These are phyloP conservation scores for Petrosia ficiformis DNA, from an alignment of 37 sponge, comb jelly and placozoan species.

Conservation along the genomic window DNA sequence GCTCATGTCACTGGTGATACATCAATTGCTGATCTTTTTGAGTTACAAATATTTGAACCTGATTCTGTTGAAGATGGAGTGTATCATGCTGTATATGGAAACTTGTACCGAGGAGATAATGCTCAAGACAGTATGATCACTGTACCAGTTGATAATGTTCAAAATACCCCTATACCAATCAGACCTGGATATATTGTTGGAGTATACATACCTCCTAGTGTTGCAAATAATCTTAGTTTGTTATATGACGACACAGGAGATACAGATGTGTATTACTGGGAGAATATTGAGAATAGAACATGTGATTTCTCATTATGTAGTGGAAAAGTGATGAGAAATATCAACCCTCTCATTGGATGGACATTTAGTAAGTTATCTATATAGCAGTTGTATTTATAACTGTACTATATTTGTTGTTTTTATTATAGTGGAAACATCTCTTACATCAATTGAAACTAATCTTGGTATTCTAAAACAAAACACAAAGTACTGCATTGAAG, in stretches of 20 bases:
- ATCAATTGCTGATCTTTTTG: not conserved
- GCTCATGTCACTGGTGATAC: slow-evolving; percentile 1
- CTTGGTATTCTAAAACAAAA: too few species aligned
- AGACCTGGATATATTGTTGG: slow-evolving; percentile 2
- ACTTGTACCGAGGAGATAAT: not conserved
- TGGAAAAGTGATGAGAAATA: not conserved
- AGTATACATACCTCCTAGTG: not conserved
- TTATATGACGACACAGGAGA: not conserved
- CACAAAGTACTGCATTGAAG: too few species aligned
- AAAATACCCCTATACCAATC: not conserved
- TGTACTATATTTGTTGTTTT: too few species aligned
- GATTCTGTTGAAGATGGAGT: not conserved
- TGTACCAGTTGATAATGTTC: not conserved
- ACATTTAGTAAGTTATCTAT: slow-evolving; percentile 4
- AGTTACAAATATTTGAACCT: slow-evolving; percentile 1
- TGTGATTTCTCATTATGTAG: slow-evolving; percentile 2
- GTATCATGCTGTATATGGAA: not conserved
- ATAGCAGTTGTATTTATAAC: slow-evolving; percentile 4
- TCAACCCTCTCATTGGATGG: not conserved
- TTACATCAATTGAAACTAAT: too few species aligned
- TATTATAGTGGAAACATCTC: too few species aligned
- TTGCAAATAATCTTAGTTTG: not conserved
- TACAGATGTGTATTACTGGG: slow-evolving; percentile 3
- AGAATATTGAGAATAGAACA: not conserved
- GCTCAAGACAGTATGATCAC: not conserved